Conservation (phyloP, 1,140 invertebrate species). For the Zaprionus lachaisei region DNA sequence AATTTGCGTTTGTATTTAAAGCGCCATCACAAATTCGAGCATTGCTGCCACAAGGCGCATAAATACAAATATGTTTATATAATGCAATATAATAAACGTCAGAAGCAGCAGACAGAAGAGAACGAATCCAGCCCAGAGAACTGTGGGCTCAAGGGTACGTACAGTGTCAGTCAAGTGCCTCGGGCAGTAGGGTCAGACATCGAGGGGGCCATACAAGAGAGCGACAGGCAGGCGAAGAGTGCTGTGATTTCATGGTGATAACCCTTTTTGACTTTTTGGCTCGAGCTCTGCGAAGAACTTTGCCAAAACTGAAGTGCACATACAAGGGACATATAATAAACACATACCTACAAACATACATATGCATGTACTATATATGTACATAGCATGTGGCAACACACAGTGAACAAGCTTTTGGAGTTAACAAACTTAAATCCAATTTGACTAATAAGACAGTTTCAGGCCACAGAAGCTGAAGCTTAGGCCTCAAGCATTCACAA, state of each 20-base stretch:
- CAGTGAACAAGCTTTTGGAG: not conserved
- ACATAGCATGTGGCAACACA: not conserved
- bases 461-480: conserved; percentile 35
- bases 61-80: conserved; percentile 73
- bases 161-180: conserved; percentile 25
- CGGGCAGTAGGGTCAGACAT: not conserved
- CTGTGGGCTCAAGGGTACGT: conserved; percentile 29
- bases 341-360: conserved; percentile 20
- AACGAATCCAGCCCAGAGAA: conserved; percentile 30
- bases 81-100: conserved; percentile 82
- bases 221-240: conserved; percentile 11
- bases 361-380: conserved; percentile 26
- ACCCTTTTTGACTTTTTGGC: conserved; percentile 68
- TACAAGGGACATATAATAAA: not conserved
- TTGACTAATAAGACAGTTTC: conserved; percentile 71
- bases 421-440: conserved; percentile 72
- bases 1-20: conserved; percentile 37
- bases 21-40: conserved; percentile 31
- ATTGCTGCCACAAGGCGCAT: conserved; percentile 60
- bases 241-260: conserved; percentile 60
- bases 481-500: not conserved
- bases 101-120: conserved; percentile 51
- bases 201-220: not conserved
- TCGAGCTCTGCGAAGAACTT: conserved; percentile 21
- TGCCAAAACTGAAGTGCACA: conserved; percentile 19